Conservation (phyloP, 2,113 vertebrate genomes). For the Bungarus multicinctus region DNA sequence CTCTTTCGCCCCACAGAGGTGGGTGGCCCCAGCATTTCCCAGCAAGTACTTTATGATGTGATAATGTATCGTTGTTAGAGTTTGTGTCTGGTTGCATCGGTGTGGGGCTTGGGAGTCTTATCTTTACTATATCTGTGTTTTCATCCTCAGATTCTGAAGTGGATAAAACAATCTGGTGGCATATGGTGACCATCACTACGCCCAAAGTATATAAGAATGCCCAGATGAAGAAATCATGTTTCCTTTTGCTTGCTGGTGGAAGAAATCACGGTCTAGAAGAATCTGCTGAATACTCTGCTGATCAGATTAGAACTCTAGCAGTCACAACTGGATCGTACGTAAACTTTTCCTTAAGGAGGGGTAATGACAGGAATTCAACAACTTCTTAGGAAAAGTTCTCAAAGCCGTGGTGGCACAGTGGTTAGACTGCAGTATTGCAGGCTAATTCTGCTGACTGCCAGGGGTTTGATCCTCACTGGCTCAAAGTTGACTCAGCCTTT, state of each 20-base stretch:
- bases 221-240: not conserved
- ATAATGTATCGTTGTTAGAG: not conserved
- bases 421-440: not conserved
- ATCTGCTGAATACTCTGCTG: not conserved
- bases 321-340: not conserved
- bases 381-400: not conserved
- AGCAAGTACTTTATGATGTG: not conserved
- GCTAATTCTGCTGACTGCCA: not conserved
- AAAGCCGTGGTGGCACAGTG: not conserved
- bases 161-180: conserved; percentile 4
- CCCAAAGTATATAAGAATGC: not conserved
- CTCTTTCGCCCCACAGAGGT: not conserved
- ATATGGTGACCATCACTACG: not conserved
- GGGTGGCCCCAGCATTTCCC: not conserved
- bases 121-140: not conserved
- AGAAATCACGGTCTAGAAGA: not conserved
- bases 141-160: not conserved
- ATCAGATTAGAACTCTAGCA: not conserved
- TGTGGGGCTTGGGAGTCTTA: not conserved
- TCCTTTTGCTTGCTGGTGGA: not conserved
- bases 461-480: not conserved
- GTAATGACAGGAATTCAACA: not conserved
- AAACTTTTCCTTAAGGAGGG: not conserved
- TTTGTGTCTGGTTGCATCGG: not conserved
- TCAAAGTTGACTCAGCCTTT: not conserved